Base-by-base conservation (phyloP, 2,797 vertebrate species). In the Enteromius radiatus region DNA sequence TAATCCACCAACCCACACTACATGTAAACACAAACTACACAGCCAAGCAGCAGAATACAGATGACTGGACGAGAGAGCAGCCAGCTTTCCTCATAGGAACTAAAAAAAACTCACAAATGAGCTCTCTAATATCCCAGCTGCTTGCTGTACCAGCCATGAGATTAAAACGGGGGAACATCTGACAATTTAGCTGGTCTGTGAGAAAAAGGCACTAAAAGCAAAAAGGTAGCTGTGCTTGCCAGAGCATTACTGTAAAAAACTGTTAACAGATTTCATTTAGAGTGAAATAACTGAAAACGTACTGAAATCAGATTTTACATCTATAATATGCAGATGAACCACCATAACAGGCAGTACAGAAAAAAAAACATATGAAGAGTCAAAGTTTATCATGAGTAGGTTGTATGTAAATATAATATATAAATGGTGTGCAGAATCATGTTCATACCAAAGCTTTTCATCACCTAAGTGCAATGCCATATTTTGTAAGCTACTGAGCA, bases 31-130 rank as follows among this genome's bases (percentile, higher is more conserved):
- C 80, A 38, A 79, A 56, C 23, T 54, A 7, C 28, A 63, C 26
- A 19, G 52, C 38, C 1, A 45, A 73, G 38, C 54, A 49, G 43
- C 41, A 73, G 21, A 38, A 81, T 63, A 45, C 36, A 59, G 36
- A 69, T 45, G 49, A 70, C 36, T n/a, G 43, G 23, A 59, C 9
- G 33, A 81, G 68, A 73, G 45, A 8, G 38, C 52, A 61, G 26
- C 52, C 19, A 8, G 54, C 19, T 73, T 28, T 64, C 21, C 43
- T 26, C 23, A 64, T 23, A 33, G 76, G 59, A 78, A n/a, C 31
- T 19, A 78, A 78, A 65, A 33, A 33, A n/a, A n/a, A n/a, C n/a
- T 1, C 41, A 65, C 61, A 78, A 64, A 65, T 78, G 26, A 78
- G 41, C 26, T 14, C n/a, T 81, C 21, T 63, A 52, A 73, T 49